A percentile compares a stretch with the other conserved stretches of the same genome.
Conservation (phyloP, 2,113 vertebrate species). For the Potamarius usumacintae region DNA sequence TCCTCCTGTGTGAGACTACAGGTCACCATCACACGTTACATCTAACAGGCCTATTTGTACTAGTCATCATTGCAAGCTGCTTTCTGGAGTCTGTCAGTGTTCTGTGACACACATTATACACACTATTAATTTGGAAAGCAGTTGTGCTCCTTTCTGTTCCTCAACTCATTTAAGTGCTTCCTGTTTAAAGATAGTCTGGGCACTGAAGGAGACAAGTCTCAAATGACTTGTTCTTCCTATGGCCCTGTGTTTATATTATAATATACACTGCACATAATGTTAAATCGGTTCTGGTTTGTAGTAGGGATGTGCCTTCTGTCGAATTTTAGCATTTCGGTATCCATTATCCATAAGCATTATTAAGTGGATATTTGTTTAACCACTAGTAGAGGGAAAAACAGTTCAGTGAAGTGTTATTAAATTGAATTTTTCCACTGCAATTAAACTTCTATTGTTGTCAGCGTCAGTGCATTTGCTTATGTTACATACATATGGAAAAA, state of each 20-base stretch:
- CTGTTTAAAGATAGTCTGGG: conserved; percentile 28
- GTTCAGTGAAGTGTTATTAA: background rate
- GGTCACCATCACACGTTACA: conserved; percentile 43
- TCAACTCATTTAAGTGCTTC: conserved; percentile 29
- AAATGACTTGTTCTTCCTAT: background rate
- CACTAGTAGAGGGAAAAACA: background rate
- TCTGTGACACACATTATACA: conserved; percentile 49
- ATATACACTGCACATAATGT: background rate
- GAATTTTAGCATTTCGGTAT: background rate
- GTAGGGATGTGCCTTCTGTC: background rate
- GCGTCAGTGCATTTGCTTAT: background rate
- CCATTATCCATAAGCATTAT: background rate
- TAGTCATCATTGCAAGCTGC: conserved; percentile 37
- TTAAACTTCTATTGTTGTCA: background rate
- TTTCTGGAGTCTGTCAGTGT: conserved; percentile 36
- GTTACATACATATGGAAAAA: background rate
- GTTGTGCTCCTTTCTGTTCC: background rate
- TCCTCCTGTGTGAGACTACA: conserved; percentile 6
- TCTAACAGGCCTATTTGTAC: conserved; percentile 39
- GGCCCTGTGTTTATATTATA: conserved; percentile 2
- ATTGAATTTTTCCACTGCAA: background rate
- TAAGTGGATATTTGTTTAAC: background rate
- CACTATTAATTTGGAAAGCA: conserved; percentile 44
- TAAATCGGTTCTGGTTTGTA: background rate
- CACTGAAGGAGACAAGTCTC: background rate